These are phyloP conservation scores for Diadegma fenestrale DNA, from an alignment of 2,888 invertebrate species.

Conservation along the genomic window DNA sequence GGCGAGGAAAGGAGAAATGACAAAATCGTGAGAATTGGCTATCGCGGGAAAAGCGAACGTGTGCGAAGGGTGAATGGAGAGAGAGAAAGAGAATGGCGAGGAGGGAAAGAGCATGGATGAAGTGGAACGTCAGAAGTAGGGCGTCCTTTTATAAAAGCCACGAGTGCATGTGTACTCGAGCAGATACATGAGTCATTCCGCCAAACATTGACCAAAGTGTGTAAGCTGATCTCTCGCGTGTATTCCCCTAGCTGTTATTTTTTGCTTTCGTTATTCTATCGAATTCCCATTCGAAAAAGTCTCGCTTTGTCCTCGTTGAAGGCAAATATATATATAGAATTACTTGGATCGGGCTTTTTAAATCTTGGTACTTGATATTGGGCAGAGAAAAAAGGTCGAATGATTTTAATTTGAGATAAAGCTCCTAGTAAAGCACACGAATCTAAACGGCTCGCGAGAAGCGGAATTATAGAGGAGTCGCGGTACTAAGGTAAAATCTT, in stretches of 20 bases:
- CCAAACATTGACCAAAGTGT: constrained; percentile 19
- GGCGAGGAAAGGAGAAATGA: neutral
- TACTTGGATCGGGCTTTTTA: neutral
- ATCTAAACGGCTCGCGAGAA: neutral
- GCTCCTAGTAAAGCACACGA: neutral
- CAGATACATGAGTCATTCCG: constrained; percentile 44
- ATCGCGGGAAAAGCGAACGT: neutral
- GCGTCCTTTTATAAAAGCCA: constrained; percentile 59
- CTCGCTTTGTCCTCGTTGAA: neutral
- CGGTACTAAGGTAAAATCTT: neutral
- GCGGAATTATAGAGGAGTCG: neutral
- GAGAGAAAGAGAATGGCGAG: constrained; percentile 51
- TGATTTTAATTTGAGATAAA: neutral
- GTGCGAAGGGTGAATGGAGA: constrained; percentile 19
- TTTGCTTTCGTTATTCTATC: constrained; percentile 3
- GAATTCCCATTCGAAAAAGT: neutral
- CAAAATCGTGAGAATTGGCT: neutral
- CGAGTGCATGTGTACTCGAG: constrained; percentile 21
- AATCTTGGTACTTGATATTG: neutral
- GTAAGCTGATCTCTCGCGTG: neutral
- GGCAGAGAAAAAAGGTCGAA: neutral
- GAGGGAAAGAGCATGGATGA: constrained; percentile 63
- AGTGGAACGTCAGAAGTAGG: constrained; percentile 51
- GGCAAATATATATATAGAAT: neutral
- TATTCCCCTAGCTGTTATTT: neutral